Percentiles rank a stretch among this genome's conserved stretches.
Conservation (phyloP, 2,113 vertebrate genomes). For the Heterotilapia buettikoferi region DNA sequence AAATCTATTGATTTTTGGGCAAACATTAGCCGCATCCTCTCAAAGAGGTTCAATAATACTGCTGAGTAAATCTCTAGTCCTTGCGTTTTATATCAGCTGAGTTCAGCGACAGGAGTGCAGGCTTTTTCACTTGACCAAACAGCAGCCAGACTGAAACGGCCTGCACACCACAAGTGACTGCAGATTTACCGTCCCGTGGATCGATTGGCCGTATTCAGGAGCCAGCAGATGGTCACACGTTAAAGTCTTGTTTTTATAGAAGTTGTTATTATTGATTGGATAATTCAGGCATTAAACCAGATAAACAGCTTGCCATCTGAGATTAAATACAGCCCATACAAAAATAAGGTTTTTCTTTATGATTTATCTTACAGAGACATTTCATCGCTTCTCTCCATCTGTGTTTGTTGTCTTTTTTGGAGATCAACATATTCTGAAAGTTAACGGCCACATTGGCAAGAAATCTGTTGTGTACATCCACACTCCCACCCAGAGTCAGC, state of each 20-base stretch:
- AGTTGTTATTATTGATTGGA: not conserved
- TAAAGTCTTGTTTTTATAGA: not conserved
- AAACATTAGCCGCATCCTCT: not conserved
- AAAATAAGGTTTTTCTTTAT: not conserved
- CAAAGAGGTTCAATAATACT: conserved; percentile 3
- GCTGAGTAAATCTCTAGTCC: not conserved
- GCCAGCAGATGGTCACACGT: not conserved
- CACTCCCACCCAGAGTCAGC: not conserved
- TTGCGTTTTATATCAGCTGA: not conserved
- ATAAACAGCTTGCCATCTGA: not conserved
- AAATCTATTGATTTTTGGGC: not conserved
- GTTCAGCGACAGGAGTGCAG: not conserved
- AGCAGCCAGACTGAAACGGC: not conserved
- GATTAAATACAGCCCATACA: not conserved
- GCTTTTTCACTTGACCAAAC: not conserved
- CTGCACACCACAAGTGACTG: not conserved
- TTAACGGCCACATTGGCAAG: not conserved
- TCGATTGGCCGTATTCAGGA: not conserved
- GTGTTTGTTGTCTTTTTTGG: not conserved
- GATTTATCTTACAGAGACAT: not conserved
- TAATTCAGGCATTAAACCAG: not conserved
- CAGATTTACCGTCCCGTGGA: not conserved
- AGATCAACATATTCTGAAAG: not conserved
- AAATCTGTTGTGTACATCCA: not conserved
- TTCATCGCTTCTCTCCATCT: not conserved